Conservation (phyloP, 53 echinoderm and acorn worm species). For the Henricia sp. region DNA sequence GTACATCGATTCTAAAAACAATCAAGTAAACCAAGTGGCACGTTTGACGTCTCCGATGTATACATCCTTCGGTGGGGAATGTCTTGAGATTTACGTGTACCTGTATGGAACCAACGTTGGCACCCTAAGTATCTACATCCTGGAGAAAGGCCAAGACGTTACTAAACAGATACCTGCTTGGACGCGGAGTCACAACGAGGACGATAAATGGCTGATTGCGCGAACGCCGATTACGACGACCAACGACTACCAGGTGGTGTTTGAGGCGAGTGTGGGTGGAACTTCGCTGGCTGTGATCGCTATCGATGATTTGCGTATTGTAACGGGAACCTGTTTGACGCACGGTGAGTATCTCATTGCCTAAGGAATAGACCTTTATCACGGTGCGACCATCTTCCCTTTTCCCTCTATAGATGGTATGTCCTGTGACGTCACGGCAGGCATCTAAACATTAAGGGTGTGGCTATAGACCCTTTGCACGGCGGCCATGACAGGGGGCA, state of each 20-base stretch:
- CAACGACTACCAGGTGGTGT: slow-evolving; percentile 62
- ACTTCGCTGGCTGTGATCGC: slow-evolving; percentile 50
- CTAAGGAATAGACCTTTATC: too few relatives aligned
- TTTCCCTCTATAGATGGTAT: too few relatives aligned
- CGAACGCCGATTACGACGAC: slow-evolving; percentile 16
- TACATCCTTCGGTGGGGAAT: slow-evolving; percentile 71
- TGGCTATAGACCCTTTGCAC: too few relatives aligned
- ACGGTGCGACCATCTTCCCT: too few relatives aligned
- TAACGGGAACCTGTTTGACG: slow-evolving; percentile 50
- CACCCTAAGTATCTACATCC: slow-evolving; percentile 60
- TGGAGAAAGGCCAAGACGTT: slow-evolving; percentile 29
- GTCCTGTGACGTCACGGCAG: too few relatives aligned
- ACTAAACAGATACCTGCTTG: slow-evolving; percentile 58
- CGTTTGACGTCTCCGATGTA: slow-evolving; percentile 55
- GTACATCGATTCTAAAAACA: slow-evolving; percentile 48
- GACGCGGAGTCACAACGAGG: slow-evolving; percentile 39
- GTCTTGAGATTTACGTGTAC: slow-evolving; percentile 84
- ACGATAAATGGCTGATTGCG: slow-evolving; percentile 62
- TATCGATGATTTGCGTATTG: slow-evolving; percentile 59
- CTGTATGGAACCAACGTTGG: slow-evolving; percentile 78
- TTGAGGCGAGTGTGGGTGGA: slow-evolving; percentile 53
- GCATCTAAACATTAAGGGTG: too few relatives aligned
- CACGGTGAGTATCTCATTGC: slow-evolving; percentile 64
- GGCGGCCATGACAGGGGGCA: too few relatives aligned
- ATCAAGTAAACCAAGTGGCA: slow-evolving; percentile 35